Percentiles rank a stretch among this genome's conserved stretches.
Evolutionary conservation across 2,797 vertebrate genomes (phyloP).

Genomic region (Notolabrus celidotus): DNA sequence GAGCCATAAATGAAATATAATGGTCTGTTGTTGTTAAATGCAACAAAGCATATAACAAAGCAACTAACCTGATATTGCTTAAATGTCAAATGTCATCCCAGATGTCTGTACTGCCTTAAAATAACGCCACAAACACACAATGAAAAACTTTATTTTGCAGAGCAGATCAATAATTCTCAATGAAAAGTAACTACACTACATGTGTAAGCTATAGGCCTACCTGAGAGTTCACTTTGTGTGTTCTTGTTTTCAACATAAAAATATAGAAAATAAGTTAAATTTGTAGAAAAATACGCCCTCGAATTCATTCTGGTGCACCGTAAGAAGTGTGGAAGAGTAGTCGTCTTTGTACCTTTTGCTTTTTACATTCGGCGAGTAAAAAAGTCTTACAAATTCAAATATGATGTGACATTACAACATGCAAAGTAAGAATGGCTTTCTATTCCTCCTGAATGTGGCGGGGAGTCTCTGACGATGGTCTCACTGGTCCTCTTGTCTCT

Average conservation of each 20-base stretch:
- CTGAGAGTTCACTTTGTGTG: conserved; percentile 71
- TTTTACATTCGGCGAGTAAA: conserved; percentile 54
- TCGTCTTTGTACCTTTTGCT: conserved; percentile 61
- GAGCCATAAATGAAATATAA: too few relatives aligned
- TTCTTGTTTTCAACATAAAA: conserved; percentile 67
- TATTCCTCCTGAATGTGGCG: conserved; percentile 65
- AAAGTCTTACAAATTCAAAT: conserved; percentile 47
- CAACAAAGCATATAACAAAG: too few relatives aligned
- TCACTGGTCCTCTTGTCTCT: conserved; percentile 70
- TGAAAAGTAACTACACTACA: conserved; percentile 54
- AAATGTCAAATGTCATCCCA: too few relatives aligned
- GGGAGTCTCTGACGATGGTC: conserved; percentile 23
- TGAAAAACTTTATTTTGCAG: conserved; percentile 90
- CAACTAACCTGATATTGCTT: too few relatives aligned
- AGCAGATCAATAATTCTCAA: conserved; percentile 78
- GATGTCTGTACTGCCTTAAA: background rate
- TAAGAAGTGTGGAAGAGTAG: conserved; percentile 72
- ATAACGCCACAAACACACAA: conserved; percentile 37
- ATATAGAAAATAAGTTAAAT: conserved; percentile 82
- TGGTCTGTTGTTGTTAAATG: too few relatives aligned
- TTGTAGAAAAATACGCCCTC: conserved; percentile 83
- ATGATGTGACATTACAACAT: conserved; percentile 34
- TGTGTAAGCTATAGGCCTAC: too few relatives aligned
- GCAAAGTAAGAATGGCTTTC: conserved; percentile 80
- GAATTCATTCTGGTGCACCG: conserved; percentile 76